Evolutionary conservation across 2,888 invertebrate species (phyloP), one percentile per base, ranked within the genome.

Genomic region (Eupithecia pulchellata): DNA sequence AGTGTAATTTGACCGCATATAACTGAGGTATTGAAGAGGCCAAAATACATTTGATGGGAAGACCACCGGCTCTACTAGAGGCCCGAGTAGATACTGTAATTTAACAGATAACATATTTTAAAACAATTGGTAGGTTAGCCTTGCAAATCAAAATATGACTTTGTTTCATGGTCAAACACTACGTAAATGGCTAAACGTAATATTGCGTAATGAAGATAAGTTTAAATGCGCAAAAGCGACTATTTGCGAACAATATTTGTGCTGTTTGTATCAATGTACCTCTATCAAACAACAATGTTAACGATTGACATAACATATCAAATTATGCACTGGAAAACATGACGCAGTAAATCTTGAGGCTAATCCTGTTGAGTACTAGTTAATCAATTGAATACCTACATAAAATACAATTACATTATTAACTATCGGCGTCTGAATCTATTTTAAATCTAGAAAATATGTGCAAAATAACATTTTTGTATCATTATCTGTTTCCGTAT

Each of bases 161-260:
- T 9, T 58, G n/a, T 60, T 61, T 25, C 61, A 36, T 61, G 20
- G 13, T 25, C n/a, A 32, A 61, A 52, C 55, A 52, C 55, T 66
- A 39, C 29, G 27, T 65, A 68, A 29, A 57, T 36, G 36, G 29
- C 1, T 61, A 58, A 47, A 52, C 66, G 9, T 68, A 64, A 55
- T 47, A 66, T 70, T 68, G n/a, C 65, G 62, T 70, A 63, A 67
- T 65, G 14, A n/a, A 30, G 42, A 42, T 66, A 64, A 64, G 60
- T 39, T 58, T 58, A 69, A 69, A 73, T 67, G 62, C 69, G 62
- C 67, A 68, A 34, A 66, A 67, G 55, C 63, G 60, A 58, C n/a
- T n/a, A 60, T 60, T 20, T 29, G 20, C 25, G 61, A 61, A 34
- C 61, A 61, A 61, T 34, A 34, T 61, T 61, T 32, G 20, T 61